These are phyloP conservation scores for Protonibea diacanthus DNA, from an alignment of 2,797 vertebrate species.

Conservation along the genomic window DNA sequence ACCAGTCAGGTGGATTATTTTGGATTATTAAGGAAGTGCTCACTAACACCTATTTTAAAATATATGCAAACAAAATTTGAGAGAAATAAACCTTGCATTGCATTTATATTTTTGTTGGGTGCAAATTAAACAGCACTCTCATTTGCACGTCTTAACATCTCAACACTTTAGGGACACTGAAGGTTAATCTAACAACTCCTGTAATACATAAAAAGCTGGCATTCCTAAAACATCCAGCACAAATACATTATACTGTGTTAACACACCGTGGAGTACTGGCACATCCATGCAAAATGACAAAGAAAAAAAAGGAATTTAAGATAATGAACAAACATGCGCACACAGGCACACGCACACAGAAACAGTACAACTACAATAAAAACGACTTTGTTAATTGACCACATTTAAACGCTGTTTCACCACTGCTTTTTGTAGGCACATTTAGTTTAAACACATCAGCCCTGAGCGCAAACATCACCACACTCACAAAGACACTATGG, in stretches of 20 bases:
- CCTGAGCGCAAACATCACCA: slow-evolving; percentile 82
- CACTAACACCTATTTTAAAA: too few relatives aligned
- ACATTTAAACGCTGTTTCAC: slow-evolving; percentile 69
- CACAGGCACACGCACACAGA: slow-evolving; percentile 13
- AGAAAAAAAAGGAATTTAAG: slow-evolving; percentile 18
- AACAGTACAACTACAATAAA: slow-evolving; percentile 22
- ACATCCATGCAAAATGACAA: slow-evolving; percentile 71
- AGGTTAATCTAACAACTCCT: neutral
- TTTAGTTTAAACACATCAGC: slow-evolving; percentile 86
- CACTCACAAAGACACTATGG: slow-evolving; percentile 84
- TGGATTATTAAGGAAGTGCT: too few relatives aligned
- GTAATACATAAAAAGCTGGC: slow-evolving; percentile 17
- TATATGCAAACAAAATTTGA: too few relatives aligned
- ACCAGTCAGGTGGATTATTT: too few relatives aligned
- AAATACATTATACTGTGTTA: slow-evolving; percentile 14
- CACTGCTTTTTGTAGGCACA: slow-evolving; percentile 85
- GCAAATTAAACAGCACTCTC: neutral
- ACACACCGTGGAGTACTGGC: slow-evolving; percentile 33
- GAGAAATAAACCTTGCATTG: too few relatives aligned
- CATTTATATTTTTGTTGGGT: too few relatives aligned
- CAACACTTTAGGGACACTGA: slow-evolving; percentile 5
- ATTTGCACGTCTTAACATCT: slow-evolving; percentile 21
- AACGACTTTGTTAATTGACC: slow-evolving; percentile 42
- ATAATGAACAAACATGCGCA: slow-evolving; percentile 53
- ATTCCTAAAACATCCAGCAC: slow-evolving; percentile 15